phyloP scores from a whole-genome alignment of 2,113 vertebrate genomes.

The Tetrao urogallus region DNA sequence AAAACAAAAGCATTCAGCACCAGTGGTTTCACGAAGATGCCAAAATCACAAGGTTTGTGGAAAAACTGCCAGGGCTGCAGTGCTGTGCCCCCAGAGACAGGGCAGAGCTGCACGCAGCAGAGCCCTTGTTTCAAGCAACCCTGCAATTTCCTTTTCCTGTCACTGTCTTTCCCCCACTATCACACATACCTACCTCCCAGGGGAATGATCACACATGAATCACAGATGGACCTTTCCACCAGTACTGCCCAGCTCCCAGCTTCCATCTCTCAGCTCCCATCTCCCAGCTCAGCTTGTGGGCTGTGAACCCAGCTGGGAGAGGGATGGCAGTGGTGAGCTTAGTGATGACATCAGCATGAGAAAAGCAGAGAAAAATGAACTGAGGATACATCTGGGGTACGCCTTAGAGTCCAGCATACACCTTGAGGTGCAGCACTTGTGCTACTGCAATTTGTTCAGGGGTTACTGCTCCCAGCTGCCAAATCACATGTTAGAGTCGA shows the following conservation, averaged over 20 bases:
- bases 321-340: neutral
- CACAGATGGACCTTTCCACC: neutral
- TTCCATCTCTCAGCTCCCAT: neutral
- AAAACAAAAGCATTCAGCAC: neutral
- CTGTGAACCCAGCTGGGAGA: neutral
- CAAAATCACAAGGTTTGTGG: neutral
- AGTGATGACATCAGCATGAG: neutral
- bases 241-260: neutral
- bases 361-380: neutral
- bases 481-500: conserved; percentile 46
- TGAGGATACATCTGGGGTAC: neutral
- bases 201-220: neutral
- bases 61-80: neutral
- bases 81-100: neutral
- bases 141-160: neutral
- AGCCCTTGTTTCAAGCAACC: neutral
- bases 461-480: conserved; percentile 42
- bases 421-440: neutral
- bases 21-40: neutral
- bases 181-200: fast-evolving
- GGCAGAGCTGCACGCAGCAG: neutral
- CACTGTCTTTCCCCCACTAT: neutral
- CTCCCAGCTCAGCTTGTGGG: neutral
- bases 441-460: conserved; percentile 7
- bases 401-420: neutral